Evolutionary conservation across 2,888 invertebrate genomes (phyloP).

Genomic region (Dynastes maya): DNA sequence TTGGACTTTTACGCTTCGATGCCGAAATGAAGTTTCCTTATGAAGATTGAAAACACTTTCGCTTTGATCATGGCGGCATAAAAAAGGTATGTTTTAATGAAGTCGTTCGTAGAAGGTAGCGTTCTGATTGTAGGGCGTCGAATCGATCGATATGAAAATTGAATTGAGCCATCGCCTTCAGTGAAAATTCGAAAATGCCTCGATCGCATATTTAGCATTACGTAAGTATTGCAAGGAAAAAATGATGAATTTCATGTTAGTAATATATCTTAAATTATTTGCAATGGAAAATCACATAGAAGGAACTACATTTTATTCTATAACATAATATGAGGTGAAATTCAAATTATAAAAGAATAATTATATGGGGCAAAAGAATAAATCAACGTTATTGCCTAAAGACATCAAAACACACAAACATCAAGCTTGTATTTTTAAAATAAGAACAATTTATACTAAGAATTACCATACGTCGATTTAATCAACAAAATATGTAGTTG

Average conservation of each 20-base stretch:
- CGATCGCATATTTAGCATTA: neutral
- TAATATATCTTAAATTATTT: conserved; percentile 16
- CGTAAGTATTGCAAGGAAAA: neutral
- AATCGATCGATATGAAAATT: conserved; percentile 33
- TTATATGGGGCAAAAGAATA: neutral
- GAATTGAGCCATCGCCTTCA: conserved; percentile 11
- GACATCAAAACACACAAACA: no score
- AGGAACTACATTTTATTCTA: neutral
- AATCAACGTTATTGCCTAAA: no score
- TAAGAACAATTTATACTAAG: no score
- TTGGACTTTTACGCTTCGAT: conserved; percentile 37
- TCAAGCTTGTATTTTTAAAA: no score
- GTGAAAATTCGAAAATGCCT: conserved; percentile 22
- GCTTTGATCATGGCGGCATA: conserved; percentile 35
- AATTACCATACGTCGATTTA: no score
- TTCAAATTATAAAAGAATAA: neutral
- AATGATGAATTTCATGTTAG: neutral
- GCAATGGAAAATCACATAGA: neutral
- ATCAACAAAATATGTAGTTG: no score
- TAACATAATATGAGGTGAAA: neutral
- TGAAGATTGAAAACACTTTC: conserved; percentile 42
- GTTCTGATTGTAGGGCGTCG: neutral
- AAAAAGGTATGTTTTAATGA: conserved; percentile 42
- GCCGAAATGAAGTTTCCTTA: conserved; percentile 38
- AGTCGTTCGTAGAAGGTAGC: conserved; percentile 25